Conservation (phyloP, 1,140 invertebrate genomes). For the Drosophila yakuba region DNA sequence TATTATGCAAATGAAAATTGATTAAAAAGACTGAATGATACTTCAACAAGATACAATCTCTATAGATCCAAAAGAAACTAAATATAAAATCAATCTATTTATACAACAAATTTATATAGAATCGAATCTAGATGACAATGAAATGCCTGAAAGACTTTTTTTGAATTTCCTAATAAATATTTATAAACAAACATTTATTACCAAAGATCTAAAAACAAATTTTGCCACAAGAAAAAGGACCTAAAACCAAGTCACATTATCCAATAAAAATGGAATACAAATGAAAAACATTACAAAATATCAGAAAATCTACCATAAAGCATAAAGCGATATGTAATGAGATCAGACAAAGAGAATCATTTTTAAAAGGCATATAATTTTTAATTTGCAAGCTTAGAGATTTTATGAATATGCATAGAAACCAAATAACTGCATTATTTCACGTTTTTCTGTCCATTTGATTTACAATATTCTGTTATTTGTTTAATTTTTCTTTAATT, state of each 20-base stretch:
- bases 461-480: constrained; percentile 74
- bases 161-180: background rate
- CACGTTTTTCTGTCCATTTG: constrained; percentile 59
- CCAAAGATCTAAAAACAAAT: background rate
- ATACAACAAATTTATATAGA: background rate
- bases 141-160: background rate
- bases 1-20: constrained; percentile 14
- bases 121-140: background rate
- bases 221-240: constrained; percentile 1
- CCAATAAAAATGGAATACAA: constrained; percentile 8
- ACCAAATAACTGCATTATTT: constrained; percentile 52
- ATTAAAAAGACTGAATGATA: constrained; percentile 62
- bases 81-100: constrained; percentile 9
- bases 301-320: constrained; percentile 2
- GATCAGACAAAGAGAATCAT: constrained; percentile 38
- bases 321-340: constrained; percentile 5
- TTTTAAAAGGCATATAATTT: constrained; percentile 42
- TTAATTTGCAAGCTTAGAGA: constrained; percentile 41
- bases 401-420: constrained; percentile 27
- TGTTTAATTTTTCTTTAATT: constrained; percentile 72
- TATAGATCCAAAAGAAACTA: constrained; percentile 5
- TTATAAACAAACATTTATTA: no score
- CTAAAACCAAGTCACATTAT: background rate
- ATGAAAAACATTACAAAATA: constrained; percentile 9
- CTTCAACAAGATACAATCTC: constrained; percentile 29